These are phyloP conservation scores for Parapristionchus giblindavisi DNA, from an alignment of 2,888 invertebrate genomes.

Conservation along the genomic window DNA sequence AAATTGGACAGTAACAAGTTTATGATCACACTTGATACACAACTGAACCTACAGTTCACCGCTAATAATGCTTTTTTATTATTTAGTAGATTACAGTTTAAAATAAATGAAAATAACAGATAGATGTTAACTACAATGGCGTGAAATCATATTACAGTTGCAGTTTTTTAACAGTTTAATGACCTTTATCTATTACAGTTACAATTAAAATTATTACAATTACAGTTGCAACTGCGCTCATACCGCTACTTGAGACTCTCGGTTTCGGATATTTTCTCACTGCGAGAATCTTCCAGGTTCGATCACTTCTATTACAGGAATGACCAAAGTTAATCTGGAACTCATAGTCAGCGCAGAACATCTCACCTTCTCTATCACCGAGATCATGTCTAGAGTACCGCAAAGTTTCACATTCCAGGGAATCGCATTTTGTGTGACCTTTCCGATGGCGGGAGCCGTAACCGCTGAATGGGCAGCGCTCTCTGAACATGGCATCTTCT, in stretches of 20 bases:
- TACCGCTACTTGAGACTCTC: conserved; percentile 42
- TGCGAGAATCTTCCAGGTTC: conserved; percentile 45
- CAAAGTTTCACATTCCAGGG: conserved; percentile 34
- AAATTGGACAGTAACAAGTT: too few species aligned
- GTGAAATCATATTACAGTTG: too few species aligned
- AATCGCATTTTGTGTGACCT: conserved; percentile 49
- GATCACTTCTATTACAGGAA: not conserved
- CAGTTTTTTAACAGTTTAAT: too few species aligned
- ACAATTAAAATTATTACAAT: not conserved
- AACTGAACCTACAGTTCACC: too few species aligned
- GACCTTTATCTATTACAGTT: too few species aligned
- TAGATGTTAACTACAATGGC: too few species aligned
- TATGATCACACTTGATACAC: too few species aligned
- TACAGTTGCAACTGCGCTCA: conserved; percentile 46
- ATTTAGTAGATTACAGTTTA: too few species aligned
- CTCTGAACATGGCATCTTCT: conserved; percentile 49
- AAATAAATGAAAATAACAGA: too few species aligned
- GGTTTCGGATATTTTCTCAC: conserved; percentile 48
- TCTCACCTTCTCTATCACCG: not conserved
- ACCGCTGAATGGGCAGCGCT: conserved; percentile 49
- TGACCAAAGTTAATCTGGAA: not conserved
- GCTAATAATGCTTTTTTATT: too few species aligned
- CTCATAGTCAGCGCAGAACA: not conserved
- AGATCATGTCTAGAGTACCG: not conserved
- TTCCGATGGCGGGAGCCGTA: conserved; percentile 47